Base-by-base conservation (phyloP, 1,140 invertebrate genomes). In the Brachionus sp. region DNA sequence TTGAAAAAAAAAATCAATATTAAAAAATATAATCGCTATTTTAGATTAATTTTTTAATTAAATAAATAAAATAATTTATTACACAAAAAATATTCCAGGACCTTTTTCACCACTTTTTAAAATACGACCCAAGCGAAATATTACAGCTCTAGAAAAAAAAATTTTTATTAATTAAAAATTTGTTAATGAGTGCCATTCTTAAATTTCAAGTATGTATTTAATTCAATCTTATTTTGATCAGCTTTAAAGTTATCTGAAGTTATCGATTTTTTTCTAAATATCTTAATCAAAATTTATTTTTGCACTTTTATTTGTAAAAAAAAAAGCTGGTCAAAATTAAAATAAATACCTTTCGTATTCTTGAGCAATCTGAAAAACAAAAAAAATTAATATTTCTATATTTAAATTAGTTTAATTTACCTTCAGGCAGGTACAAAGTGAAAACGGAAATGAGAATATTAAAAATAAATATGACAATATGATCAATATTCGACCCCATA, bases 321-420 rank as follows among this genome's bases (percentile, higher is more conserved):
- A 16, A 70, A 9, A 29, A n/a, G 3, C 33, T 66, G 10, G n/a
- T 57, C 23, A n/a, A 57, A 68, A n/a, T 4, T 0, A 73, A 73
- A 9, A 19, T n/a, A 57, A 5, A 29, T 64, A 80, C 77, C 88
- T 73, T 77, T 88, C 87, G 85, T 87, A 88, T 85, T 88, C 87
- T 84, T 87, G 86, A 7, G 87, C 86, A 53, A 87, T 86, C 87
- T 88, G 84, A 9, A 84, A 84, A 50, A 83, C 9, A 75, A 75
- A 33, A 75, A n/a, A 1, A 13, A 10, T 46, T 13, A 44, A 42
- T 39, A 10, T 4, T 53, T 80, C 9, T 35, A 16, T 25, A 62
- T 44, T 9, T 10, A 53, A 29, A 5, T 10, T 37, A 62, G 53
- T 33, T 5, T 25, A 62, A 12, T 13, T 80, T 80, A 80, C 77